Base-by-base conservation (phyloP, 2,113 vertebrate species). In the Zingel zingel region DNA sequence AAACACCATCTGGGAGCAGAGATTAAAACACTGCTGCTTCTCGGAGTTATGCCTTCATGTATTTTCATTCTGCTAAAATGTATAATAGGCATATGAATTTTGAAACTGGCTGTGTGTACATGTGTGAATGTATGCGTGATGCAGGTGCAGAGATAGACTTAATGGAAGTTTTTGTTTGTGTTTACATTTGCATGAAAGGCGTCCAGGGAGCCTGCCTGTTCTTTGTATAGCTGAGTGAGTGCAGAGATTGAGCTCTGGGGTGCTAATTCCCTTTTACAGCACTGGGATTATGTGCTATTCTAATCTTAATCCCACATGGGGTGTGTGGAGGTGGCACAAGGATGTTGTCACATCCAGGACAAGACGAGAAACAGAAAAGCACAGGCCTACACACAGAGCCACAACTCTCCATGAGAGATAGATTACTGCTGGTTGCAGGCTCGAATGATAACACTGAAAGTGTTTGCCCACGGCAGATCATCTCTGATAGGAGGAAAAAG, bases 221-320 rank as follows among this genome's bases (percentile, higher is more conserved):
- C 77, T 87, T 88, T 79, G 80, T 75, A 1, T 39, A 25, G 73
- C 69, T 6, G 84, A 85, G 79, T 89, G 87, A 66, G 86, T 50
- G 82, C 86, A 86, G 74, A 88, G 86, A 87, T 85, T 82, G 87
- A 91, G 91, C 84, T 91, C 33, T 81, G 84, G 79, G 70, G 82
- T 84, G 86, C 88, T 95, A 94, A 95, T 91, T 93, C 94, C 91
- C 86, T 90, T 93, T 92, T 90, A 82, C 90, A 83, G 90, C 75
- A 66, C 66, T 39, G 80, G 93, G 95, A 95, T 96, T 96, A 95
- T 84, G 87, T 66, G 75, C 90, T 93, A 92, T 95, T 94, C 91
- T 94, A 95, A 95, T 95, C 94, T 89, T 89, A 90, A 84, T 91
- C 91, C 91, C 92, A 93, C 94, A 93, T 94, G 92, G 92, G 83